Percentiles rank a stretch among this genome's conserved stretches.
phyloP scores from a whole-genome alignment of 2,888 invertebrate species.

The Dasypolia templi region DNA sequence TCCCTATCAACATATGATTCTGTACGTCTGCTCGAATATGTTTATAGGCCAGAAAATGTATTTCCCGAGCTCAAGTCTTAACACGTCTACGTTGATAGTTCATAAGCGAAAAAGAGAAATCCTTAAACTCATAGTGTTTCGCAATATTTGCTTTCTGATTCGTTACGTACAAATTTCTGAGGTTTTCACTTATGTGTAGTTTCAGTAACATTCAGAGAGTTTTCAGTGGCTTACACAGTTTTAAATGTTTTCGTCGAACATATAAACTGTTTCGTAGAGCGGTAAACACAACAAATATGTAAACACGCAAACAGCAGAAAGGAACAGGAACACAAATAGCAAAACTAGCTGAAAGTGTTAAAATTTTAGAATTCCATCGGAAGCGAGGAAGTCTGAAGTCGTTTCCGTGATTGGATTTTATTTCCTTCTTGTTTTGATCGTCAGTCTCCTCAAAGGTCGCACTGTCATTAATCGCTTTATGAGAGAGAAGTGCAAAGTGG shows the following conservation, averaged over 20 bases:
- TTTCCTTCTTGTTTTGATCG: slow-evolving; percentile 82
- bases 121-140: slow-evolving; percentile 54
- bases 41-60: slow-evolving; percentile 79
- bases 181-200: slow-evolving; percentile 31
- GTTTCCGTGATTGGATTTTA: slow-evolving; percentile 81
- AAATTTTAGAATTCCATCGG: slow-evolving; percentile 54
- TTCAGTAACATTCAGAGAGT: slow-evolving; percentile 20
- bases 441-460: slow-evolving; percentile 80
- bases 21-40: slow-evolving; percentile 73
- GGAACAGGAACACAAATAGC: slow-evolving; percentile 43
- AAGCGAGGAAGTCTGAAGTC: slow-evolving; percentile 60
- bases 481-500: slow-evolving; percentile 86
- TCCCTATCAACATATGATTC: slow-evolving; percentile 75
- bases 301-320: slow-evolving; percentile 15
- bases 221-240: slow-evolving; percentile 24
- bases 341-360: slow-evolving; percentile 43
- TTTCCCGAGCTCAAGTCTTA: slow-evolving; percentile 73
- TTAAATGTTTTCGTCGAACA: slow-evolving; percentile 22
- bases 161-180: slow-evolving; percentile 38
- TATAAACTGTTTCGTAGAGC: slow-evolving; percentile 22
- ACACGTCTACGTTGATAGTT: slow-evolving; percentile 74
- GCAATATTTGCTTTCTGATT: slow-evolving; percentile 56
- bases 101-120: slow-evolving; percentile 65
- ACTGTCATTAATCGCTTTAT: slow-evolving; percentile 87
- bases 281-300: too few relatives aligned